Conservation (phyloP, 2,797 vertebrate genomes). For the Macrochelys suwanniensis region DNA sequence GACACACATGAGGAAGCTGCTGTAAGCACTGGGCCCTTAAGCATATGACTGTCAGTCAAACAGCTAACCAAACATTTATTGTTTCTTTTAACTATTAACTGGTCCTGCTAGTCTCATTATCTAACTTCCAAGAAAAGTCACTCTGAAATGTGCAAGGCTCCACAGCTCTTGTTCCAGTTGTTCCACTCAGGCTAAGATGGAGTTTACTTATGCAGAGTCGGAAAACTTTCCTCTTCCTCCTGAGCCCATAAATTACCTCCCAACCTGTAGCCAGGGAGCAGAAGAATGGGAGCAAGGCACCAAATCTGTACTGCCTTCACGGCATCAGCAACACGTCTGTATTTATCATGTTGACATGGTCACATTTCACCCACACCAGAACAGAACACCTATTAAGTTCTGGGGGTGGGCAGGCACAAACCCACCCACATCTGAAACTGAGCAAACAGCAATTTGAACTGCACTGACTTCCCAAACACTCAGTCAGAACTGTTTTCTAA, state of each 20-base stretch:
- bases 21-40: background rate
- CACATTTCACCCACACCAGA: too few relatives aligned
- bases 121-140: background rate
- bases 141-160: background rate
- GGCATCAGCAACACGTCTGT: background rate
- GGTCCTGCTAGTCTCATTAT: background rate
- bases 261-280: background rate
- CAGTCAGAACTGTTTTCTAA: background rate
- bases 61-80: background rate
- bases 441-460: background rate
- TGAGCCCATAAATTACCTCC: background rate
- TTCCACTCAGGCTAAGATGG: background rate
- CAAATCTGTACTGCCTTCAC: background rate
- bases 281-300: background rate
- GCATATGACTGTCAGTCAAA: background rate
- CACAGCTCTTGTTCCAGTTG: background rate
- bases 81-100: background rate
- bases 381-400: background rate
- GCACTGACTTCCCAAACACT: background rate
- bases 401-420: too few relatives aligned
- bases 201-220: background rate
- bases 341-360: too few relatives aligned
- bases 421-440: background rate
- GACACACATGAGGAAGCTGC: fast-evolving
- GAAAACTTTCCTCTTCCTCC: background rate